These are phyloP conservation scores for Hemiprocne comata DNA, from an alignment of 2,113 vertebrate genomes.

Conservation along the genomic window DNA sequence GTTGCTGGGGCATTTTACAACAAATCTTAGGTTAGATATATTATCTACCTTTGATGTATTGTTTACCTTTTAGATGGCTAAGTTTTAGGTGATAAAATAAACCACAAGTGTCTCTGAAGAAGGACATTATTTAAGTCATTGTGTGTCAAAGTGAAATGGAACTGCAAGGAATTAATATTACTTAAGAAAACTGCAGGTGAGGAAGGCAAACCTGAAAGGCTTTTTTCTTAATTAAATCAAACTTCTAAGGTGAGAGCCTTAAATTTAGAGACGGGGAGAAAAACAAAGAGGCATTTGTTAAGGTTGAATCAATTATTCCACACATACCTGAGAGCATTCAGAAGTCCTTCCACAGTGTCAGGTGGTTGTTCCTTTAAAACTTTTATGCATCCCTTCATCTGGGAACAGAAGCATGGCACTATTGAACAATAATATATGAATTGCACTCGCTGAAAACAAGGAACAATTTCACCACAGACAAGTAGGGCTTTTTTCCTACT, in stretches of 20 bases:
- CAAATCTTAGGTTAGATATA: background rate
- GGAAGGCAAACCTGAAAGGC: background rate
- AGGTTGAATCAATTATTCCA: background rate
- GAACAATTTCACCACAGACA: background rate
- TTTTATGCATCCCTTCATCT: constrained; percentile 99
- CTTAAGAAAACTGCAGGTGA: background rate
- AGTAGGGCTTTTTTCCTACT: background rate
- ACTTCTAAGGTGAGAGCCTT: background rate
- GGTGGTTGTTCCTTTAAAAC: constrained; percentile 98
- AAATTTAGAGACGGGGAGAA: background rate
- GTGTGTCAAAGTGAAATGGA: background rate
- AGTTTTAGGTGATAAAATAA: background rate
- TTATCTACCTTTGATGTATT: background rate
- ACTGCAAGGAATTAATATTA: background rate
- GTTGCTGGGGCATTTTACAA: background rate
- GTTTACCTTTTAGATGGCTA: background rate
- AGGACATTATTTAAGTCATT: background rate
- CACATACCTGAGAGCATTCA: constrained; percentile 98
- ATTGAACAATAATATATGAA: constrained; percentile 62
- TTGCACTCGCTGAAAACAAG: constrained; percentile 37
- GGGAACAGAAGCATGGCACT: constrained; percentile 66
- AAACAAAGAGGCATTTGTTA: background rate
- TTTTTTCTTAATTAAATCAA: background rate
- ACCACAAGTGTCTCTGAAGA: background rate
- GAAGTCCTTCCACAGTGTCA: constrained; percentile 95